These are phyloP conservation scores for Acutogordius australiensis DNA, from an alignment of 2,888 invertebrate species.

Conservation along the genomic window DNA sequence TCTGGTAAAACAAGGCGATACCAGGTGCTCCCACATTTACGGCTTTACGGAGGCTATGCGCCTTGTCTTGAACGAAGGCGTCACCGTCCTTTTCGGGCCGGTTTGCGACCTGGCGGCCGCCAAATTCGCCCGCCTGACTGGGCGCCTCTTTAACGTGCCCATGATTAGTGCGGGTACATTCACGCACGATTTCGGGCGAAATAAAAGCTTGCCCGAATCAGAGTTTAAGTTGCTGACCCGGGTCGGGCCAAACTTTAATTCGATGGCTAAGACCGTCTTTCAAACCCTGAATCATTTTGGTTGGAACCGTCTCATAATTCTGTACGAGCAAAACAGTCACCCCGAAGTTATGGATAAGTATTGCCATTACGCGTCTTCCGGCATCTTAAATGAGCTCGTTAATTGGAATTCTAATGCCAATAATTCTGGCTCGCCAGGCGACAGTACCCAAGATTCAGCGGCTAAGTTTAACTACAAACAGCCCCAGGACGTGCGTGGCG, in stretches of 20 bases:
- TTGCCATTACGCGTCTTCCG: slow-evolving; percentile 44
- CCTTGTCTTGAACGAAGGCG: slow-evolving; percentile 10
- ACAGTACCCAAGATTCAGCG: neutral
- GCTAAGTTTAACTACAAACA: neutral
- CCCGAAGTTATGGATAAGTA: slow-evolving; percentile 31
- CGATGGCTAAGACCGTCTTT: neutral
- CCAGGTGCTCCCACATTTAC: neutral
- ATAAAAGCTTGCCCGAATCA: neutral
- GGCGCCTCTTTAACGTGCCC: neutral
- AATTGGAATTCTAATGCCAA: neutral
- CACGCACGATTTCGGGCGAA: neutral
- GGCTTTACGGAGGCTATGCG: neutral
- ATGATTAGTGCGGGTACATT: slow-evolving; percentile 6
- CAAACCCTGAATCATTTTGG: slow-evolving; percentile 21
- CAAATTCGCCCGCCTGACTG: neutral
- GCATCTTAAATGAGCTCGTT: slow-evolving; percentile 34
- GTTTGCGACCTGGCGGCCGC: slow-evolving; percentile 13
- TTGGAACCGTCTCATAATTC: slow-evolving; percentile 40
- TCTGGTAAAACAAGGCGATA: neutral
- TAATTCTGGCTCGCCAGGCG: neutral
- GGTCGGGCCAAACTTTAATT: neutral
- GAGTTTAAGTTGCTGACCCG: neutral
- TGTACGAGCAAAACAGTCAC: slow-evolving; percentile 45
- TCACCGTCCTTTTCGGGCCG: slow-evolving; percentile 13
- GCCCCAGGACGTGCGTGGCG: neutral